phyloP scores from a whole-genome alignment of 2,888 invertebrate species.

The Altica lythri region DNA sequence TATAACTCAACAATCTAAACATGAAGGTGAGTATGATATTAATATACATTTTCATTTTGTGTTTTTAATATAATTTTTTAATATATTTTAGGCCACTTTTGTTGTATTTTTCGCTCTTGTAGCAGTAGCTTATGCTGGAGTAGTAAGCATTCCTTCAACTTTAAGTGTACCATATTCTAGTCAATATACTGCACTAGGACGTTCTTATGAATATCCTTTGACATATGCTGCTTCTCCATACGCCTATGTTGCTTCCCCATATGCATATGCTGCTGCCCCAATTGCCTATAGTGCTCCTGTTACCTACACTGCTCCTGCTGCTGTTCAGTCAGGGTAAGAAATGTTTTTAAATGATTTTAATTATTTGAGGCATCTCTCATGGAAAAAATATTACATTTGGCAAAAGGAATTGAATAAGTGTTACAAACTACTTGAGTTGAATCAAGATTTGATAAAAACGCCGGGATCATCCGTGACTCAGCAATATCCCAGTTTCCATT shows the following conservation, averaged over 20 bases:
- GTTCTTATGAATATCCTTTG: conserved; percentile 16
- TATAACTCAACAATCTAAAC: conserved; percentile 31
- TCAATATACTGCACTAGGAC: conserved; percentile 34
- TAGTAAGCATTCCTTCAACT: conserved; percentile 33
- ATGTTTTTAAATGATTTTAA: too few relatives aligned
- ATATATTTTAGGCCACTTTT: conserved; percentile 40
- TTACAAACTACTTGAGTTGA: too few relatives aligned
- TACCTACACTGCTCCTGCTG: conserved; percentile 45
- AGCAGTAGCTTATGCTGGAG: conserved; percentile 47
- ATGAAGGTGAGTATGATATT: conserved; percentile 37
- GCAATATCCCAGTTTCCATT: too few relatives aligned
- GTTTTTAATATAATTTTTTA: not conserved
- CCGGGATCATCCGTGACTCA: too few relatives aligned
- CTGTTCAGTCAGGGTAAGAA: conserved; percentile 49
- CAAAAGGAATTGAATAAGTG: too few relatives aligned
- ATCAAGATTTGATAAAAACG: too few relatives aligned
- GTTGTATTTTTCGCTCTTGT: conserved; percentile 50
- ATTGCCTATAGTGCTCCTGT: conserved; percentile 29
- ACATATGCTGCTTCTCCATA: too few relatives aligned
- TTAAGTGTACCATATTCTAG: conserved; percentile 38
- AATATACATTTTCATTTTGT: not conserved
- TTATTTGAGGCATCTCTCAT: too few relatives aligned
- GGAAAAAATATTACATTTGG: too few relatives aligned
- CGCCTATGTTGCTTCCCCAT: not conserved
- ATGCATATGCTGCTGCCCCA: conserved; percentile 29